A percentile compares a stretch with the other conserved stretches of the same genome.
Evolutionary conservation across 2,888 invertebrate genomes (phyloP).

Genomic region (Platypus cylindrus): DNA sequence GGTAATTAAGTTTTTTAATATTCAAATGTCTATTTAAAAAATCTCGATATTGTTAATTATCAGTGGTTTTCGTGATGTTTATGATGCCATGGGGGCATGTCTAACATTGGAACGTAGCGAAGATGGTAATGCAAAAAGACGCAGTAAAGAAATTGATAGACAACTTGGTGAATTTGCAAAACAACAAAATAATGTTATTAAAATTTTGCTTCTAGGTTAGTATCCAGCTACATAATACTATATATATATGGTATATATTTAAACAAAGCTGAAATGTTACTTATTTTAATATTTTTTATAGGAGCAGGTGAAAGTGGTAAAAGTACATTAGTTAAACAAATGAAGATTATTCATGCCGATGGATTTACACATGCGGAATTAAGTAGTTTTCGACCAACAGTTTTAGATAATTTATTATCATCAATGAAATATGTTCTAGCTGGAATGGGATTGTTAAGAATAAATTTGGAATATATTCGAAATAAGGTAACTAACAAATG

Average conservation of each 20-base stretch:
- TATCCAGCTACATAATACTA: background rate
- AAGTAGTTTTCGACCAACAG: constrained; percentile 48
- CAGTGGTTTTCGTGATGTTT: constrained; percentile 24
- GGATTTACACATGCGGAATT: constrained; percentile 49
- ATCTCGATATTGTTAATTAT: no score
- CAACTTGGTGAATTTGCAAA: constrained; percentile 45
- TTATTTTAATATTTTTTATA: constrained; percentile 19
- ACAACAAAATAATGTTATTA: constrained; percentile 47
- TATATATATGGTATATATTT: background rate
- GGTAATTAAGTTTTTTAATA: no score
- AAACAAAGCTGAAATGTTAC: background rate
- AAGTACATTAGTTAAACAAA: constrained; percentile 54
- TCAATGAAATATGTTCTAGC: constrained; percentile 56
- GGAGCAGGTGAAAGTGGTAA: constrained; percentile 57
- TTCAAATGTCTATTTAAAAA: no score
- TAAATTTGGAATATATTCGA: constrained; percentile 45
- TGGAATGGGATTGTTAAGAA: constrained; percentile 50
- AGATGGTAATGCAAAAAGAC: constrained; percentile 42
- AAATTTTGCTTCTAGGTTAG: constrained; percentile 47
- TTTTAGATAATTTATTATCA: constrained; percentile 49
- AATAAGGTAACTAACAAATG: constrained; percentile 42
- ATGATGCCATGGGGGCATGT: constrained; percentile 48
- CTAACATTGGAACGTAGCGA: constrained; percentile 49
- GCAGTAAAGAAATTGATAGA: constrained; percentile 48
- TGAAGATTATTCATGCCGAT: constrained; percentile 57